Conservation (phyloP, 2,113 vertebrate genomes). For the Salminus brasiliensis region DNA sequence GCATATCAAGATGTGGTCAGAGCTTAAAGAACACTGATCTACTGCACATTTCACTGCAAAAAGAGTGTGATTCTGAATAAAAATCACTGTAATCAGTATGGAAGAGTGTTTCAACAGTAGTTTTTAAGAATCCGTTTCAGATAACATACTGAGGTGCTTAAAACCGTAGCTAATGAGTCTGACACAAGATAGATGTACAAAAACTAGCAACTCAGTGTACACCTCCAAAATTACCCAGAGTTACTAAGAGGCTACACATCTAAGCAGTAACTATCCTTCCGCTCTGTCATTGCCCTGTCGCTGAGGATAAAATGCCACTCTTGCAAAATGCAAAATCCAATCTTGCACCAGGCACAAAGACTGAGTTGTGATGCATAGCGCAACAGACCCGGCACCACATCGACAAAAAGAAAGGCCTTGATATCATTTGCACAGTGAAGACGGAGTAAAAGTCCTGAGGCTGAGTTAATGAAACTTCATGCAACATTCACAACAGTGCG, state of each 20-base stretch:
- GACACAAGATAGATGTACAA: not conserved
- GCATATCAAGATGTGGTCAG: no score
- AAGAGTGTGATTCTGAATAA: no score
- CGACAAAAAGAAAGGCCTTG: not conserved
- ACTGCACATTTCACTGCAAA: no score
- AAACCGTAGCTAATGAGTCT: not conserved
- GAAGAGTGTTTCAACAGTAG: no score
- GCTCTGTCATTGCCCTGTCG: not conserved
- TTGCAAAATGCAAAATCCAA: conserved; percentile 35
- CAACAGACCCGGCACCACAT: not conserved
- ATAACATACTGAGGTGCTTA: no score
- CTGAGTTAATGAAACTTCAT: not conserved
- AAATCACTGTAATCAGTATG: no score
- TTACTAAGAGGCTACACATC: not conserved
- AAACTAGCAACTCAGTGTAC: not conserved
- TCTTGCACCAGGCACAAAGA: conserved; percentile 6
- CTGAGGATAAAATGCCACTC: conserved; percentile 11
- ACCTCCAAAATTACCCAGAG: not conserved
- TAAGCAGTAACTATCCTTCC: not conserved
- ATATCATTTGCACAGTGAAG: not conserved
- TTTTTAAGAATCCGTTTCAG: no score
- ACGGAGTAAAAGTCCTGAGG: conserved; percentile 6
- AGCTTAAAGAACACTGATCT: no score
- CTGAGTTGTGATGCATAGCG: not conserved
- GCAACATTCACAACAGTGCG: not conserved